Evolutionary conservation across 2,113 vertebrate genomes (phyloP).

Genomic region (Speoplatyrhinus poulsoni): DNA sequence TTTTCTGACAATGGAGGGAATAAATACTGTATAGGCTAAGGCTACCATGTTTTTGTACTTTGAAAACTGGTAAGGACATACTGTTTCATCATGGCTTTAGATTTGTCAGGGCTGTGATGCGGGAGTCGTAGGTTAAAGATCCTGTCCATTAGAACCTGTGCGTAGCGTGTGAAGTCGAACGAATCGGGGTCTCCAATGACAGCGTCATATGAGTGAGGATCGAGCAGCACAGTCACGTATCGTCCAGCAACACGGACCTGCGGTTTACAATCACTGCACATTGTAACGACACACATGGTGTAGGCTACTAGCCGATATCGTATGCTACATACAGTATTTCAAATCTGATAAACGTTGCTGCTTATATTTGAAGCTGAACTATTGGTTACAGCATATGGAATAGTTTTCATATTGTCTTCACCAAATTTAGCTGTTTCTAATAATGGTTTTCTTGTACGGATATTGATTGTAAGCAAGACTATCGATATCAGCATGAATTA

Average conservation of each 20-base stretch:
- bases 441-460: too few relatives aligned
- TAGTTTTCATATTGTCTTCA: too few relatives aligned
- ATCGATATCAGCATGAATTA: neutral
- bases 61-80: slow-evolving; percentile 54
- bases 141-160: slow-evolving; percentile 82
- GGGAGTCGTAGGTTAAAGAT: slow-evolving; percentile 85
- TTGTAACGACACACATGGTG: neutral
- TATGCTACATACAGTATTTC: too few relatives aligned
- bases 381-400: too few relatives aligned
- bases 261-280: neutral
- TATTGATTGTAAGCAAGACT: neutral
- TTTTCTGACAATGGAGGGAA: too few relatives aligned
- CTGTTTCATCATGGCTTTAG: slow-evolving; percentile 79
- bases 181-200: slow-evolving; percentile 74
- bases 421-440: too few relatives aligned
- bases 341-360: too few relatives aligned
- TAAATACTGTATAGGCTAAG: too few relatives aligned
- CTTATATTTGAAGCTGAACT: too few relatives aligned
- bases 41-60: neutral
- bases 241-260: slow-evolving; percentile 84
- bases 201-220: slow-evolving; percentile 81
- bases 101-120: slow-evolving; percentile 60
- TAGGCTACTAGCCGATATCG: too few relatives aligned
- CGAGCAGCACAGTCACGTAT: slow-evolving; percentile 83
- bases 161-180: slow-evolving; percentile 83